Evolutionary conservation across 64 coral and sea anemone genomes (phyloP).

Genomic region (Stichodactyla mertensii): DNA sequence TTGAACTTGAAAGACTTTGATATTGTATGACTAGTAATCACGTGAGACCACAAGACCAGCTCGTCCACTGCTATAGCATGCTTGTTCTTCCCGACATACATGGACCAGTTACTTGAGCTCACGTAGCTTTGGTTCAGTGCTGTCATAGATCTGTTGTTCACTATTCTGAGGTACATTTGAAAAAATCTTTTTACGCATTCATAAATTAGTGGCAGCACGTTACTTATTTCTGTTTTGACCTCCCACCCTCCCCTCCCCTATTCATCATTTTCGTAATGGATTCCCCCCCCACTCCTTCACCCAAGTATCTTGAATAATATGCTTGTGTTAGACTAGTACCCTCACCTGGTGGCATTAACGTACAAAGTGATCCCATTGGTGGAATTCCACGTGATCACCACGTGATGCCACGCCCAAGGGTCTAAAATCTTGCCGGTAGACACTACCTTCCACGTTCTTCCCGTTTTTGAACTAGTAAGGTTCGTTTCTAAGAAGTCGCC

Average conservation of each 20-base stretch:
- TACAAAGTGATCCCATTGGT: constrained; percentile 4
- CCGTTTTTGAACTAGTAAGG: neutral
- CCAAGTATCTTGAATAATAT: neutral
- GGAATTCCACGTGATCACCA: neutral
- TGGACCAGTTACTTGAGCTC: neutral
- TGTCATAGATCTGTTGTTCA: neutral
- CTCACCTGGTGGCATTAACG: constrained; percentile 20
- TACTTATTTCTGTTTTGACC: too few species aligned
- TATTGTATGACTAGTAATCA: neutral
- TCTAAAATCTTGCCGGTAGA: neutral
- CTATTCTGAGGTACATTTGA: neutral
- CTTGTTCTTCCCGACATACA: neutral
- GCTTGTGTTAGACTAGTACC: neutral
- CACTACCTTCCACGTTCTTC: neutral
- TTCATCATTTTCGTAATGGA: too few species aligned
- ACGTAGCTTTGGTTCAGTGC: neutral
- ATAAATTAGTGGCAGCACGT: too few species aligned
- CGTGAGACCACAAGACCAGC: neutral
- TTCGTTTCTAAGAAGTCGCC: neutral
- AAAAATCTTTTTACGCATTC: too few species aligned
- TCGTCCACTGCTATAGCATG: constrained; percentile 8
- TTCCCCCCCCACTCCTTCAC: neutral
- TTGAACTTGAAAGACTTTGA: neutral
- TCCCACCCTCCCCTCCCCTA: too few species aligned
- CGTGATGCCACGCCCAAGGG: constrained; percentile 5